These are phyloP conservation scores for Rhynchophorus ferrugineus DNA, from an alignment of 1,140 invertebrate species.

Conservation along the genomic window DNA sequence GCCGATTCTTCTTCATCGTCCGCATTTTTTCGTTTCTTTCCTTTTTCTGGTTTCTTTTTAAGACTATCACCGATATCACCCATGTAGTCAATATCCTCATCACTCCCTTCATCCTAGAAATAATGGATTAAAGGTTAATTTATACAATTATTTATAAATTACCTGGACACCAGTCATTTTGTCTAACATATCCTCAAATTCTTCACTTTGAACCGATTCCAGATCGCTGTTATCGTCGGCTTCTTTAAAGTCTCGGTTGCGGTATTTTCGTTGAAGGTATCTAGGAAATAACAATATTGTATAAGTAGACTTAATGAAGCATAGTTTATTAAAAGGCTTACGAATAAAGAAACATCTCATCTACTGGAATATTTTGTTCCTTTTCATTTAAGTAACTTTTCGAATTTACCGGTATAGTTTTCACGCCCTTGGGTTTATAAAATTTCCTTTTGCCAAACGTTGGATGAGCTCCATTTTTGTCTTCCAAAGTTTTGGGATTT, in stretches of 20 bases:
- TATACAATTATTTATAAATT: neutral
- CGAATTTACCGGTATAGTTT: slow-evolving; percentile 59
- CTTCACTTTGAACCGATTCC: slow-evolving; percentile 79
- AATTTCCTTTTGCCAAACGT: slow-evolving; percentile 53
- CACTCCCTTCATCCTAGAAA: slow-evolving; percentile 22
- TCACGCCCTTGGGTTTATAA: slow-evolving; percentile 54
- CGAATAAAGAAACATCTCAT: slow-evolving; percentile 73
- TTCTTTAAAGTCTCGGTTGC: slow-evolving; percentile 35
- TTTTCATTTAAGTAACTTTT: slow-evolving; percentile 59
- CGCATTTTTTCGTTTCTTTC: slow-evolving; percentile 34
- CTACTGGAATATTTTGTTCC: slow-evolving; percentile 66
- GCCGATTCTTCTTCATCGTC: slow-evolving; percentile 41
- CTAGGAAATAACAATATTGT: slow-evolving; percentile 34
- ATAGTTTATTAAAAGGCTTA: slow-evolving; percentile 40
- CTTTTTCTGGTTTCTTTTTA: slow-evolving; percentile 35
- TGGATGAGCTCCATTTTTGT: slow-evolving; percentile 44
- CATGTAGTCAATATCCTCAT: slow-evolving; percentile 51
- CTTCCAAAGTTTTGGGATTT: slow-evolving; percentile 77
- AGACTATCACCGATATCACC: slow-evolving; percentile 46
- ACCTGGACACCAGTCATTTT: slow-evolving; percentile 46
- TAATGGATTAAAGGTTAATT: neutral
- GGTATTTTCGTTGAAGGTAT: slow-evolving; percentile 46
- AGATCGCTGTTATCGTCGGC: slow-evolving; percentile 50
- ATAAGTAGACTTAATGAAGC: neutral
- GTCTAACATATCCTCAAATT: slow-evolving; percentile 79